Evolutionary conservation across 2,113 vertebrate species (phyloP).

Genomic region (Nanger granti): DNA sequence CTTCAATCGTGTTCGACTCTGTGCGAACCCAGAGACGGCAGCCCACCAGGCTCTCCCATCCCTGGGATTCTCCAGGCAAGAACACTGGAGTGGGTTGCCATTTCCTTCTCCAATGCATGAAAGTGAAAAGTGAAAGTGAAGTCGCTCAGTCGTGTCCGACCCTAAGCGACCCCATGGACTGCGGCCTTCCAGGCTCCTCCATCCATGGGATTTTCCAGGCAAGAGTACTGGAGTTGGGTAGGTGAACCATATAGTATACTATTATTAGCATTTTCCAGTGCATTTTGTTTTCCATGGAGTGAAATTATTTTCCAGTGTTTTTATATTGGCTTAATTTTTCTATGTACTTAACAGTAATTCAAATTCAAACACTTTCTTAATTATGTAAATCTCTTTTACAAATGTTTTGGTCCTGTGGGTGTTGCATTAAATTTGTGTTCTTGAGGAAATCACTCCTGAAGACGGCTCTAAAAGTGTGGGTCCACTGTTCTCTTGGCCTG

Average conservation of each 20-base stretch:
- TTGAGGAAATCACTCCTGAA: neutral
- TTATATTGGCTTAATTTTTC: slow-evolving; percentile 28
- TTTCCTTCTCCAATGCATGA: too few relatives aligned
- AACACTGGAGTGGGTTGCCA: too few relatives aligned
- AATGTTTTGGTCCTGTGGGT: neutral
- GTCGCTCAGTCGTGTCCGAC: too few relatives aligned
- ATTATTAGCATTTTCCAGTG: neutral
- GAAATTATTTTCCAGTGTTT: neutral
- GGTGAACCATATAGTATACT: neutral
- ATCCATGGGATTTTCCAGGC: too few relatives aligned
- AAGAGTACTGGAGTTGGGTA: neutral
- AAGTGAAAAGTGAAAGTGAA: too few relatives aligned
- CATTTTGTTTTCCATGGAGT: neutral
- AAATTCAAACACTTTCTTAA: slow-evolving; percentile 28
- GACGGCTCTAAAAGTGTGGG: rapidly evolving
- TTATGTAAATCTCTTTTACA: slow-evolving; percentile 2
- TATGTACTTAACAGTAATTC: slow-evolving; percentile 13
- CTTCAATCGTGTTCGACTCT: too few relatives aligned
- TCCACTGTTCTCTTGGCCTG: neutral
- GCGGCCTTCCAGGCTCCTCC: too few relatives aligned
- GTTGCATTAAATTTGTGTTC: neutral
- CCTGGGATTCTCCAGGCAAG: too few relatives aligned
- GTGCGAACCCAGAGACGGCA: too few relatives aligned
- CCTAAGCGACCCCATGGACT: too few relatives aligned
- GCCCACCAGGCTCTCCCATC: too few relatives aligned